Evolutionary conservation across 2,113 vertebrate species (phyloP).

Genomic region (Lampris incognitus): DNA sequence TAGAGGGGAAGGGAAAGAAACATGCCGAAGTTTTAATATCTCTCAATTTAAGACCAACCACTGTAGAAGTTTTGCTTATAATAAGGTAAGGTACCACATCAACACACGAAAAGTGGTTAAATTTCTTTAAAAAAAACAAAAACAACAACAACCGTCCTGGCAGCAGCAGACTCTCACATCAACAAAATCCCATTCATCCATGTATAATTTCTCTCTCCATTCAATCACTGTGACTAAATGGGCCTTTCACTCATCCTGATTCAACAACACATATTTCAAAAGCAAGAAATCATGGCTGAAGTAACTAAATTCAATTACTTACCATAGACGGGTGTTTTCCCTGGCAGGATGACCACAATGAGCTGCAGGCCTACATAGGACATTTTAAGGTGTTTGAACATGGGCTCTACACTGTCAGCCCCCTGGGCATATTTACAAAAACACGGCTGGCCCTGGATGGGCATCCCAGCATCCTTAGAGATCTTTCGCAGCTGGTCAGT

Average conservation of each 20-base stretch:
- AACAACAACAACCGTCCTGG: too few relatives aligned
- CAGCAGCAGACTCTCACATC: too few relatives aligned
- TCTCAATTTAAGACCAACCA: background rate
- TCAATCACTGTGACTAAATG: too few relatives aligned
- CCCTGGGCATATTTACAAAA: constrained; percentile 99
- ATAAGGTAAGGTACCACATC: background rate
- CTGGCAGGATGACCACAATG: constrained; percentile 97
- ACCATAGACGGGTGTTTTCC: constrained; percentile 98
- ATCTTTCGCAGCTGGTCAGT: constrained; percentile 98
- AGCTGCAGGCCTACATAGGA: constrained; percentile 98
- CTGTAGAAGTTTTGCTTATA: too few relatives aligned
- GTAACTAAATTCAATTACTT: constrained; percentile 42
- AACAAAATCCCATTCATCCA: too few relatives aligned
- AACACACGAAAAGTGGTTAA: background rate
- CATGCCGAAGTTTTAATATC: background rate
- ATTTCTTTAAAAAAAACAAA: too few relatives aligned
- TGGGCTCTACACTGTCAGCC: constrained; percentile 98
- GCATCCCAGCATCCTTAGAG: constrained; percentile 98
- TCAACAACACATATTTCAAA: background rate
- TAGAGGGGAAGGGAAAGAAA: constrained; percentile 19
- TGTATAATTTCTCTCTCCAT: too few relatives aligned
- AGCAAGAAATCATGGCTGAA: too few relatives aligned
- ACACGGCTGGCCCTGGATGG: constrained; percentile 97
- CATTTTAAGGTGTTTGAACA: constrained; percentile 99
- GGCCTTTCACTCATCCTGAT: background rate